These are phyloP conservation scores for Chionomys nivalis DNA, from an alignment of 2,113 vertebrate species.

Conservation along the genomic window DNA sequence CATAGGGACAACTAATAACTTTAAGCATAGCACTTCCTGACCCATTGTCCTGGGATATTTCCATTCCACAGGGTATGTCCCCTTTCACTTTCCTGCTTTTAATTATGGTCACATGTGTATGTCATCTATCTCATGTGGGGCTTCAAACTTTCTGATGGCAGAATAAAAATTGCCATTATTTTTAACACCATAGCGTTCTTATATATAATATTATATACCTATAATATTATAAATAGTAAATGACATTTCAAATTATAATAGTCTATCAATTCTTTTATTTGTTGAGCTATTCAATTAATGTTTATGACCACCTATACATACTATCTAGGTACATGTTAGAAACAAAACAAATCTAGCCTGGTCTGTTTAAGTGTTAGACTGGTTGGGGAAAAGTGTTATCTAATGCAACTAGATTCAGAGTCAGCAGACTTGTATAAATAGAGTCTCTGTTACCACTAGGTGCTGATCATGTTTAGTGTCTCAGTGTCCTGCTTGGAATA, in stretches of 20 bases:
- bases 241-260: background rate
- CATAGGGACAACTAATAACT: background rate
- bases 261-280: conserved; percentile 28
- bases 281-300: conserved; percentile 23
- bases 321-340: background rate
- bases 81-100: background rate
- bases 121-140: background rate
- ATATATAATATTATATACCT: background rate
- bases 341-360: background rate
- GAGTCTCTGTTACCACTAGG: background rate
- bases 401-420: background rate
- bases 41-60: background rate
- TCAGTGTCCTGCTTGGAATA: background rate
- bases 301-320: background rate
- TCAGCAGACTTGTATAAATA: background rate
- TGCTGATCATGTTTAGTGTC: background rate
- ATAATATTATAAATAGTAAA: background rate
- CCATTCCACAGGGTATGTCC: background rate
- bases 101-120: background rate
- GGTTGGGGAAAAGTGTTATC: background rate
- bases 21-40: background rate
- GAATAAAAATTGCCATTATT: background rate
- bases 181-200: background rate
- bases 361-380: background rate
- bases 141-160: background rate